Evolutionary conservation across 2,113 vertebrate species (phyloP).

Genomic region (Rhabdomys dilectus): DNA sequence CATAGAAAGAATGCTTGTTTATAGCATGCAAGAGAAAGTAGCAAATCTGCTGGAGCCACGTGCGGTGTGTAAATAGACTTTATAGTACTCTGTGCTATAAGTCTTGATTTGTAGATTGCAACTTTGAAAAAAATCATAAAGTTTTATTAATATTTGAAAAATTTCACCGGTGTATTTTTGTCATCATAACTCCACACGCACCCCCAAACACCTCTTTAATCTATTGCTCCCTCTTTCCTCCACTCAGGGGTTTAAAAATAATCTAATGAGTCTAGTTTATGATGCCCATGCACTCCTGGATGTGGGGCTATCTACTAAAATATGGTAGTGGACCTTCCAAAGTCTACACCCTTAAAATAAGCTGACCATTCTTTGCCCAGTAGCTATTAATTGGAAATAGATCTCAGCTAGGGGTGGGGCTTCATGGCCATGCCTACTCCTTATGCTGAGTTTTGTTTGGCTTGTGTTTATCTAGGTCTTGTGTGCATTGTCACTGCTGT

Average conservation of each 20-base stretch:
- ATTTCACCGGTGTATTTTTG: not conserved
- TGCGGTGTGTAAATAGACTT: not conserved
- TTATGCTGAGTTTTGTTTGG: not conserved
- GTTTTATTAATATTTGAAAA: not conserved
- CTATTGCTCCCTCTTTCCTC: not conserved
- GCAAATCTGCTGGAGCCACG: accelerated
- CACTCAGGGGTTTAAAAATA: not conserved
- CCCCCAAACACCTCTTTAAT: not conserved
- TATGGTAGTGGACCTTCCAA: too few species aligned
- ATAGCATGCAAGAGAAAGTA: not conserved
- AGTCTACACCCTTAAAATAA: not conserved
- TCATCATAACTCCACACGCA: not conserved
- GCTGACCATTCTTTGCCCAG: not conserved
- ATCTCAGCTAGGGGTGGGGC: not conserved
- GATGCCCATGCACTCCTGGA: not conserved
- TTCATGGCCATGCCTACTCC: not conserved
- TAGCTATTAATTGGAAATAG: too few species aligned
- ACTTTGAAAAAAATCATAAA: not conserved
- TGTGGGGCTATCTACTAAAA: not conserved
- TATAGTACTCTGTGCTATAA: not conserved
- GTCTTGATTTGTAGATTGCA: not conserved
- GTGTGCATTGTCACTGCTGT: not conserved
- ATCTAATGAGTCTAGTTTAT: not conserved
- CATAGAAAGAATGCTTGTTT: not conserved
- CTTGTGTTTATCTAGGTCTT: not conserved